Percentiles rank a stretch among this genome's conserved stretches.
Evolutionary conservation across 1,140 invertebrate genomes (phyloP).

Genomic region (Bombus haemorrhoidalis): DNA sequence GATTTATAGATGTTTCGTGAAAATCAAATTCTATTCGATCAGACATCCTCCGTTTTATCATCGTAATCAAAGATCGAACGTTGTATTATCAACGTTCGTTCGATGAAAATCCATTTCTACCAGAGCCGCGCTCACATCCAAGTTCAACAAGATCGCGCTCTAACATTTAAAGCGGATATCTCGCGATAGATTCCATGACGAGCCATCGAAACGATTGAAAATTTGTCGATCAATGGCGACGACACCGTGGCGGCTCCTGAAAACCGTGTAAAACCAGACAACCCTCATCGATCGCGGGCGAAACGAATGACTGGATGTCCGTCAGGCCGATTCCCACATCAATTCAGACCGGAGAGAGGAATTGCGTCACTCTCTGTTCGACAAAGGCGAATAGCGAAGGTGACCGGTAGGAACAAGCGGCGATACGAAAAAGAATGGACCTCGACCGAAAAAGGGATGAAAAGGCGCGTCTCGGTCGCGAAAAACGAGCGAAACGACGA

Average conservation of each 20-base stretch:
- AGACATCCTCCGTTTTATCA: no score
- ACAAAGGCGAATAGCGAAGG: slow-evolving; percentile 5
- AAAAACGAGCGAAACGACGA: slow-evolving; percentile 26
- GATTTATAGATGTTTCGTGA: no score
- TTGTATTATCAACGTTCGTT: no score
- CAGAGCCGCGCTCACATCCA: no score
- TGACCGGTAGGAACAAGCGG: slow-evolving; percentile 17
- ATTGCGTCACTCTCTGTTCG: slow-evolving; percentile 38
- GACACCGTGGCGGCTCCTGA: slow-evolving; percentile 16
- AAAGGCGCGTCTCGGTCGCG: slow-evolving; percentile 13
- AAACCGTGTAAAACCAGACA: slow-evolving; percentile 48
- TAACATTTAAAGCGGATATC: no score
- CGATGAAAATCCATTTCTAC: no score
- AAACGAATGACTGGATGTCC: slow-evolving; percentile 12
- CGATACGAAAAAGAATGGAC: slow-evolving; percentile 44
- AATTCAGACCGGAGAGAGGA: slow-evolving; percentile 27
- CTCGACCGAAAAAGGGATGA: slow-evolving; percentile 49
- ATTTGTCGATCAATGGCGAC: neutral
- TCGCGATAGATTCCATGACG: neutral
- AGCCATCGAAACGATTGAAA: slow-evolving; percentile 9
- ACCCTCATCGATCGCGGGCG: slow-evolving; percentile 31
- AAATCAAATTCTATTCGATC: no score
- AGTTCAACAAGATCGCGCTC: no score
- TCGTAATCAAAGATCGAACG: no score
- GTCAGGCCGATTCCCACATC: slow-evolving; percentile 52